phyloP scores from a whole-genome alignment of 1,140 invertebrate species.

The Brachionus calyciflorus region DNA sequence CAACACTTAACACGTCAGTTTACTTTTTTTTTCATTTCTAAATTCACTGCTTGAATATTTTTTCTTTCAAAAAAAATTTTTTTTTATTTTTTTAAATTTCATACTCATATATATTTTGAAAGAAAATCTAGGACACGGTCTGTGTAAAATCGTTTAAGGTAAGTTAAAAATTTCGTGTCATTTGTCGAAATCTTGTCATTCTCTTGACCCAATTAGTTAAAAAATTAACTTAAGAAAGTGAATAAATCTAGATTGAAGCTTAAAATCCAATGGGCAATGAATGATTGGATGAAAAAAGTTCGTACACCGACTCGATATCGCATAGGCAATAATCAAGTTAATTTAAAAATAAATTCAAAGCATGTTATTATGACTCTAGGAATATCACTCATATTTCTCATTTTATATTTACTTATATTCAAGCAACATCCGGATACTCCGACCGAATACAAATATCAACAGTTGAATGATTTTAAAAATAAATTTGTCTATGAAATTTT shows the following conservation, averaged over 20 bases:
- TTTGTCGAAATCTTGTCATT: not conserved
- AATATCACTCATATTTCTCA: not conserved
- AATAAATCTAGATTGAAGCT: not conserved
- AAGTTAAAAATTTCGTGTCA: too few species aligned
- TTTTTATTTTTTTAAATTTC: not conserved
- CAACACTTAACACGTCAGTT: slow-evolving; percentile 2
- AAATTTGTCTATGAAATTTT: slow-evolving; percentile 4
- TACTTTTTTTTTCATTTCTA: not conserved
- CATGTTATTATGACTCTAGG: not conserved
- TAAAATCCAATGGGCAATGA: slow-evolving; percentile 35
- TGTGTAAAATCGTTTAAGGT: too few species aligned
- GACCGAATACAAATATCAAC: not conserved
- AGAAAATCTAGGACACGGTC: not conserved
- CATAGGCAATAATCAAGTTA: slow-evolving; percentile 27
- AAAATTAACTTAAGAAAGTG: slow-evolving; percentile 3
- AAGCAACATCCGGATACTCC: not conserved
- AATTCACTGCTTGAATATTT: not conserved
- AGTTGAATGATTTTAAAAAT: not conserved
- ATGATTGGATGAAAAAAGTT: slow-evolving; percentile 47
- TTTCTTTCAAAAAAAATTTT: not conserved
- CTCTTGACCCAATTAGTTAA: not conserved
- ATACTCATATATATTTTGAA: not conserved
- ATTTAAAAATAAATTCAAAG: slow-evolving; percentile 10
- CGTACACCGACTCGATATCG: slow-evolving; percentile 38
- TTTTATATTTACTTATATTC: slow-evolving; percentile 2